Evolutionary conservation across 2,797 vertebrate genomes (phyloP).

Genomic region (Coendou prehensilis): DNA sequence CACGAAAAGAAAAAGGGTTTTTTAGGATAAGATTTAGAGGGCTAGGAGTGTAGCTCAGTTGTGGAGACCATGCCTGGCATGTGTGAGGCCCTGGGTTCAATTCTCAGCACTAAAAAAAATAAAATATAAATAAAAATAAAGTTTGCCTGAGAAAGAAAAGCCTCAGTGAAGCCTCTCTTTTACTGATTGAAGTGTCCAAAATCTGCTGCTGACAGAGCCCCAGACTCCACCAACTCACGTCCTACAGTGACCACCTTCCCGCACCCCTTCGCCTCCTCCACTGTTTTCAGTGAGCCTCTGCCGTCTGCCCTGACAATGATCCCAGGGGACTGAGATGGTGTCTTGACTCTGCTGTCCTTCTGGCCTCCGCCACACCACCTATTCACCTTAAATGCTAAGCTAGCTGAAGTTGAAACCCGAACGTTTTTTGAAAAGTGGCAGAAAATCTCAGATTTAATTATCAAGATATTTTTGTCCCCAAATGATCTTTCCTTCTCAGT

Average conservation of each 20-base stretch:
- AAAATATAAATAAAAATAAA: neutral
- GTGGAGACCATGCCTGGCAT: neutral
- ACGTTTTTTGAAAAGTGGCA: conserved; percentile 42
- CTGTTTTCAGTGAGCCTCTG: neutral
- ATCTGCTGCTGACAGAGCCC: neutral
- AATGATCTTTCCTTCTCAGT: conserved; percentile 6
- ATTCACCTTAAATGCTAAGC: neutral
- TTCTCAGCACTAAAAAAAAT: neutral
- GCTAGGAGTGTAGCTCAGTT: neutral
- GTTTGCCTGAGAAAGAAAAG: conserved; percentile 22
- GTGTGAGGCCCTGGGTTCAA: no score
- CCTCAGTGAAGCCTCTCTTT: neutral
- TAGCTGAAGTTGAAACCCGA: conserved; percentile 10
- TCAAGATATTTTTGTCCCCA: conserved; percentile 25
- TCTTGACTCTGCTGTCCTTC: conserved; percentile 29
- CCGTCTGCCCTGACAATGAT: neutral
- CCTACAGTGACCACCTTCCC: neutral
- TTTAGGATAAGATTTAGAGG: neutral
- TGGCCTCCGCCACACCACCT: neutral
- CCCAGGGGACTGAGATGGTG: neutral
- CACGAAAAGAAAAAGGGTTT: neutral
- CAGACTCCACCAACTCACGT: neutral
- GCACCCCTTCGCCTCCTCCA: fast-evolving
- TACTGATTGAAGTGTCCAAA: neutral
- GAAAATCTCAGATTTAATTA: conserved; percentile 37